phyloP scores from a whole-genome alignment of 2,113 vertebrate genomes.

The Paratilapia polleni region DNA sequence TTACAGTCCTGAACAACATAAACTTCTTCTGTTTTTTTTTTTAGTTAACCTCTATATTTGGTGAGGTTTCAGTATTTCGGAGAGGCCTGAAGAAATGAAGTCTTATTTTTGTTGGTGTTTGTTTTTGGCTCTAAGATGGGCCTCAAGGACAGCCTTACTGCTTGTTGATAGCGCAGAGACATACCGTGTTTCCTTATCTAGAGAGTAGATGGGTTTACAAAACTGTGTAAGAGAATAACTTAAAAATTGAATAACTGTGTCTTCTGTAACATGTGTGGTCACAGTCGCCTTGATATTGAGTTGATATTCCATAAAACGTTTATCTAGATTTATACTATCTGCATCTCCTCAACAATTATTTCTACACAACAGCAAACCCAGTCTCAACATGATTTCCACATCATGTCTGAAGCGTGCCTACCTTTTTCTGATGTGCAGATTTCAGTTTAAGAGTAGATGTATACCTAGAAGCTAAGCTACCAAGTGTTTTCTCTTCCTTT shows the following conservation, averaged over 20 bases:
- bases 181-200: not conserved
- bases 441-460: not conserved
- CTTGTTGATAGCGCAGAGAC: not conserved
- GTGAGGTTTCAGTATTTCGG: not conserved
- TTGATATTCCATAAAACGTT: not conserved
- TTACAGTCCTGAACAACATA: not conserved
- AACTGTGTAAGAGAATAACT: not conserved
- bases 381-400: not conserved
- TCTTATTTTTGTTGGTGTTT: not conserved
- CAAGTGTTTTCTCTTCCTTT: not conserved
- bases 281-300: not conserved
- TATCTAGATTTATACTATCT: not conserved
- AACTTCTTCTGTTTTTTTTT: not conserved
- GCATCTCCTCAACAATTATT: not conserved
- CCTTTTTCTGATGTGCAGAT: not conserved
- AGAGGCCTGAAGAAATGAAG: not conserved
- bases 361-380: not conserved
- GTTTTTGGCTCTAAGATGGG: not conserved
- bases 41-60: not conserved
- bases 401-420: not conserved
- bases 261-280: not conserved
- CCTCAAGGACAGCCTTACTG: not conserved
- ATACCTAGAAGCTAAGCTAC: slow-evolving; percentile 1
- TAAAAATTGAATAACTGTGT: not conserved
- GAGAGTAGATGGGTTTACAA: not conserved